phyloP scores from a whole-genome alignment of 2,797 vertebrate genomes.

The Eutrigla gurnardus region DNA sequence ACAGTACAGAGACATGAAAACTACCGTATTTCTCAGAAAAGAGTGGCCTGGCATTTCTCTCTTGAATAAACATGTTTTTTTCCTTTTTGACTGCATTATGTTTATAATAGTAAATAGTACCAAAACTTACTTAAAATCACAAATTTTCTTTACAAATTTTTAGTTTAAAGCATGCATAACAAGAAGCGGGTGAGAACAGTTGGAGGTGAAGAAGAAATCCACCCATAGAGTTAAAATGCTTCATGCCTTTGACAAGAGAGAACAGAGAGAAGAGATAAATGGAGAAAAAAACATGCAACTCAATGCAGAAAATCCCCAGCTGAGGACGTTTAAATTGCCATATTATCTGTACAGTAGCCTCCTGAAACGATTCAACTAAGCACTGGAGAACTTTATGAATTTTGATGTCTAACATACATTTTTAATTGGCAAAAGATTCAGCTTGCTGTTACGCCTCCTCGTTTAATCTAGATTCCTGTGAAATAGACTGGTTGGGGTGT shows the following conservation, averaged over 20 bases:
- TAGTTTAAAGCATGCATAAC: neutral
- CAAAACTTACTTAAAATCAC: neutral
- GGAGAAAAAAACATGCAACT: neutral
- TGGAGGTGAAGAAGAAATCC: conserved; percentile 4
- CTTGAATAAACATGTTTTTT: conserved; percentile 8
- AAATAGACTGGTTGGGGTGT: conserved; percentile 29
- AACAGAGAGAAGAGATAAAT: neutral
- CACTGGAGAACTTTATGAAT: conserved; percentile 47
- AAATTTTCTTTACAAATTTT: neutral
- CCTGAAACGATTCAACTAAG: conserved; percentile 20
- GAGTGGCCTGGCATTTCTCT: neutral
- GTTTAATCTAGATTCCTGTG: conserved; percentile 33
- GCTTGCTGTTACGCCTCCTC: conserved; percentile 20
- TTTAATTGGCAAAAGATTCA: conserved; percentile 38
- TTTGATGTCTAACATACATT: conserved; percentile 50
- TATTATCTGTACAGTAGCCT: conserved; percentile 20
- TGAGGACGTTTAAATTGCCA: conserved; percentile 27
- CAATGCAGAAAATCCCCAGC: conserved; percentile 1
- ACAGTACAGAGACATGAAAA: conserved; percentile 41
- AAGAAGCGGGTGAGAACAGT: neutral
- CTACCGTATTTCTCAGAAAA: conserved; percentile 17
- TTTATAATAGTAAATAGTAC: conserved; percentile 7
- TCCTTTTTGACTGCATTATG: conserved; percentile 1
- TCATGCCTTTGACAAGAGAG: neutral
- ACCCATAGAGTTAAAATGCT: neutral